Evolutionary conservation across 2,888 invertebrate species (phyloP).

Genomic region (Schrankia costaestrigalis): DNA sequence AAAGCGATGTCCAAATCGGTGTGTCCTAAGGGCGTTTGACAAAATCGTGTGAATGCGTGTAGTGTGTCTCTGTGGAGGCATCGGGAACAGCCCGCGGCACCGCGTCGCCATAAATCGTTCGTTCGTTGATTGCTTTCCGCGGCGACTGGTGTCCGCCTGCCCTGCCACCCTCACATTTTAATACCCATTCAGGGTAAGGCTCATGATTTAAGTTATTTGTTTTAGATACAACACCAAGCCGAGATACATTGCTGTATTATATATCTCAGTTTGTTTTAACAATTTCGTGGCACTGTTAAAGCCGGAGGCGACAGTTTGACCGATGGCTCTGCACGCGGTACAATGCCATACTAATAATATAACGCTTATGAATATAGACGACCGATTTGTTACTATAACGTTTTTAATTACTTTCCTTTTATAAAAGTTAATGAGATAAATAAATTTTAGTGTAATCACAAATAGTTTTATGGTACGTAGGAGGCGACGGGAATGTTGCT

Average conservation of each 20-base stretch:
- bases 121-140: constrained; percentile 64
- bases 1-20: constrained; percentile 23
- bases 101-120: constrained; percentile 60
- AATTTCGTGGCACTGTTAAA: constrained; percentile 40
- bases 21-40: constrained; percentile 33
- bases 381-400: constrained; percentile 40
- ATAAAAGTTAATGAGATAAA: constrained; percentile 25
- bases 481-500: too few relatives aligned
- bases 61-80: constrained; percentile 38
- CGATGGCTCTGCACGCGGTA: constrained; percentile 29
- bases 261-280: constrained; percentile 52
- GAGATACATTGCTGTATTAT: constrained; percentile 64
- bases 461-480: constrained; percentile 5
- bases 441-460: constrained; percentile 14
- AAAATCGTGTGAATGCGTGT: constrained; percentile 29
- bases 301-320: constrained; percentile 48
- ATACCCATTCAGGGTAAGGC: constrained; percentile 50
- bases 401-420: constrained; percentile 42
- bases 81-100: constrained; percentile 40
- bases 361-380: constrained; percentile 39
- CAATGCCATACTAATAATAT: constrained; percentile 41
- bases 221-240: constrained; percentile 57
- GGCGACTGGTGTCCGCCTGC: constrained; percentile 32
- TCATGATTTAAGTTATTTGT: constrained; percentile 70
- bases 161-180: constrained; percentile 46